Base-by-base conservation (phyloP, 2,888 invertebrate species). In the Megastigmus dorsalis region DNA sequence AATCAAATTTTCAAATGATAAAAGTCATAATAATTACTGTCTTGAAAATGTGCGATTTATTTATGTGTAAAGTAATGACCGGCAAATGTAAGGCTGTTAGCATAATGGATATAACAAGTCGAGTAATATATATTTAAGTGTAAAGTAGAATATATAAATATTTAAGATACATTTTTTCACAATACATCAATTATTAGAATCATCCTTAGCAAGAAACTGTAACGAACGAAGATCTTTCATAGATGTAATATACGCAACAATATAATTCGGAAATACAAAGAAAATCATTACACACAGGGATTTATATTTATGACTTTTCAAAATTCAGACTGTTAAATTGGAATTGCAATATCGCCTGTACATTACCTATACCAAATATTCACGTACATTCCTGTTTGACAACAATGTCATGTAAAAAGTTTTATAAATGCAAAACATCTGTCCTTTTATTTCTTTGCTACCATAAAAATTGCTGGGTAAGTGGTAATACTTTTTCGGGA, bases 251-350 rank as follows among this genome's bases (percentile, higher is more conserved):
- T n/a, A n/a, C n/a, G n/a, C n/a, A n/a, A n/a, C n/a, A n/a, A n/a
- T n/a, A n/a, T n/a, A n/a, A n/a, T n/a, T n/a, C n/a, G n/a, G n/a
- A n/a, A n/a, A n/a, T n/a, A n/a, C 4, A 55, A 57, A 26, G 43
- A n/a, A 52, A 55, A 52, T n/a, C n/a, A 28, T 41, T 28, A 52
- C 20, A 65, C 20, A 65, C 15, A 65, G 26, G 52, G 26, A 65
- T 52, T 52, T 54, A 65, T 65, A 41, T 65, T 52, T 55, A 43
- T 66, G 55, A 43, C 30, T 54, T 41, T 30, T 18, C 7, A 23
- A 54, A 54, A 10, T 30, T 18, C 18, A 45, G 7, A 6, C n/a
- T 13, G 20, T n/a, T 28, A 45, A 20, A 30, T 5, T 43, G 6
- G 7, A 20, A 28, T 30, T 4, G 26, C 20, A 48, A 18, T 18